Evolutionary conservation across 2,888 invertebrate genomes (phyloP), one percentile per base, ranked within the genome.

Genomic region (Hybos culiciformis): DNA sequence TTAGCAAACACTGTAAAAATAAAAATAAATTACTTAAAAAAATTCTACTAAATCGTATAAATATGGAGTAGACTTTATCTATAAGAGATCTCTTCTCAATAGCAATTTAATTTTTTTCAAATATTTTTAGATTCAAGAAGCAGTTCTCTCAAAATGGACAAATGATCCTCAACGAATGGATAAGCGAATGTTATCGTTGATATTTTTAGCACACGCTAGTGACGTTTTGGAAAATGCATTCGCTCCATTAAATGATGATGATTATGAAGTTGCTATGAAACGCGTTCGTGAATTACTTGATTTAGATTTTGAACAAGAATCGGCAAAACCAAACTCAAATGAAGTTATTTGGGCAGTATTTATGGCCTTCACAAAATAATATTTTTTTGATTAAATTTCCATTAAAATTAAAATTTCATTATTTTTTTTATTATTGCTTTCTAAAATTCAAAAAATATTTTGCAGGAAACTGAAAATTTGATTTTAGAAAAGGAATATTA

Each of bases 211-310:
- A 20, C 96, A 99, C 66, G 92, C 96, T 8, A 93, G 94, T 41
- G 98, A 99, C 68, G 98, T 99, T 19, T 74, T 99, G 43, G 98
- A 99, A 71, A 99, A 99, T 69, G 98, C 98, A 42, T 98, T 99
- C 68, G 93, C 94, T 18, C 94, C 97, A 3, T 75, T 99, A 11
- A 88, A 87, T 41, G 92, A 93, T 57, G 94, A 96, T 59, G 96
- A 96, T 69, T 97, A 97, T 63, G 96, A 97, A 70, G 73, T 97
- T 54, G 98, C 97, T 47, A 97, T 96, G 81, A 86, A 93, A 59
- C 81, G 98, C 60, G 93, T 98, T 39, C 78, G 97, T 53, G 87
- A 92, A 57, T 75, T 99, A 39, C 76, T 98, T 54, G 97, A 98
- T 67, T 76, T 97, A 55, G 96, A 98, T 70, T 90, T 92, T 68